A percentile compares a stretch with the other conserved stretches of the same genome.
phyloP scores from a whole-genome alignment of 2,888 invertebrate genomes.

The Acheta domesticus region DNA sequence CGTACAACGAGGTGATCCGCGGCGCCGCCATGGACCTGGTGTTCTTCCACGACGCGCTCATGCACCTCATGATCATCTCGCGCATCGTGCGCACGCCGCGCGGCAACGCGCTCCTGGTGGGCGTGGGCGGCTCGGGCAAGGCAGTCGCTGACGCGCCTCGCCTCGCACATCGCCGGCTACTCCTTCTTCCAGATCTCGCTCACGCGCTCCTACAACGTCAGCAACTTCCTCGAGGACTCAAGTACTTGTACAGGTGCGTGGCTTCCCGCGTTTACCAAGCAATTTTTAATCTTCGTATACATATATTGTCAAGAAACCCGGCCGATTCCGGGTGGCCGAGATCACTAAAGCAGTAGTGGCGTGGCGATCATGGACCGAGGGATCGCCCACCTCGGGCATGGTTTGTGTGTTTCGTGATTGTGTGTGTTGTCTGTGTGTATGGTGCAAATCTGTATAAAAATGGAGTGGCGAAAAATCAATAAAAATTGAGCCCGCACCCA shows the following conservation, averaged over 20 bases:
- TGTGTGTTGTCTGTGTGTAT: no score
- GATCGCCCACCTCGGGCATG: no score
- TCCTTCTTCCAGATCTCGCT: slow-evolving; percentile 80
- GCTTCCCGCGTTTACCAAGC: no score
- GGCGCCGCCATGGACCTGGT: slow-evolving; percentile 77
- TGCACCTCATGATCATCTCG: slow-evolving; percentile 81
- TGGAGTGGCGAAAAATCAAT: no score
- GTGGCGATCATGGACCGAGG: no score
- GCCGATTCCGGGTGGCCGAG: no score
- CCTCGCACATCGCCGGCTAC: slow-evolving; percentile 81
- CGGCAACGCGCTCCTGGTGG: slow-evolving; percentile 81
- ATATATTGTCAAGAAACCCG: no score
- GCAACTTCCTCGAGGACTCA: slow-evolving; percentile 83
- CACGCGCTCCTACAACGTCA: slow-evolving; percentile 73
- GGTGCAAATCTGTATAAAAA: no score
- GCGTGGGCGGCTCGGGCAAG: slow-evolving; percentile 89
- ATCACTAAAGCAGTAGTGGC: no score
- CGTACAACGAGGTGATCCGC: slow-evolving; percentile 72
- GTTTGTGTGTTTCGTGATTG: no score
- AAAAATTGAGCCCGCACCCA: no score
- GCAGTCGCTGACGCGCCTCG: slow-evolving; percentile 79
- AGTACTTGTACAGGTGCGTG: slow-evolving; percentile 59
- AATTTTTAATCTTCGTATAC: no score
- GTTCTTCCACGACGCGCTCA: slow-evolving; percentile 82
- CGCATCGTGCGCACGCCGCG: slow-evolving; percentile 75